Evolutionary conservation across 2,797 vertebrate species (phyloP).

Genomic region (Pterois miles): DNA sequence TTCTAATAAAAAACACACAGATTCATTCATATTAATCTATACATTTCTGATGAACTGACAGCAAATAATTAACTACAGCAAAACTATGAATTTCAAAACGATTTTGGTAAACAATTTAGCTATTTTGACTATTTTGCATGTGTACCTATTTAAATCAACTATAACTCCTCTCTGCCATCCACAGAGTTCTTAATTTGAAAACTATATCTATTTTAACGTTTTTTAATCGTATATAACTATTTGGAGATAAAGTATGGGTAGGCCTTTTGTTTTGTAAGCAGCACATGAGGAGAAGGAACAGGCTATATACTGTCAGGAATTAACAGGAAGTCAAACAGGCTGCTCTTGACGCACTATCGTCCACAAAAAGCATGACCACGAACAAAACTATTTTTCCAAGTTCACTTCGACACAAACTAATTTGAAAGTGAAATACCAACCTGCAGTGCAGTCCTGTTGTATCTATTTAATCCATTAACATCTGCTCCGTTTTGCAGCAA

Average conservation of each 20-base stretch:
- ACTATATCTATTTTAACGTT: not conserved
- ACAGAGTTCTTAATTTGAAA: not conserved
- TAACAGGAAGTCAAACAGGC: slow-evolving; percentile 26
- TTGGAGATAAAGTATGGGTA: not conserved
- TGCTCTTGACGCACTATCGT: not conserved
- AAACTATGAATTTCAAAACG: not conserved
- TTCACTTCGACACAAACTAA: not conserved
- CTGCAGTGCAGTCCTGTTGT: slow-evolving; percentile 93
- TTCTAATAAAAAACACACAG: not conserved
- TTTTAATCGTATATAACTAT: not conserved
- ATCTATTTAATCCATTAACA: slow-evolving; percentile 90
- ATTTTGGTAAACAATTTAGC: not conserved
- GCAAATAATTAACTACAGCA: not conserved
- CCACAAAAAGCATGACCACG: not conserved
- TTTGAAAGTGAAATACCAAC: slow-evolving; percentile 81
- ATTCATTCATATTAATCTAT: not conserved
- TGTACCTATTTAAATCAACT: not conserved
- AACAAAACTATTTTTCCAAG: not conserved
- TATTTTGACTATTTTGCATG: not conserved
- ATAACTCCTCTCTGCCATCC: not conserved
- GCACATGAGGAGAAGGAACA: not conserved
- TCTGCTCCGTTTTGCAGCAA: slow-evolving; percentile 88
- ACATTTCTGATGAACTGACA: not conserved
- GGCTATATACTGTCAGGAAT: no score
- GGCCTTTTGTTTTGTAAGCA: not conserved